These are phyloP conservation scores for Loxodonta africana DNA, from an alignment of 2,113 vertebrate species.

Conservation along the genomic window DNA sequence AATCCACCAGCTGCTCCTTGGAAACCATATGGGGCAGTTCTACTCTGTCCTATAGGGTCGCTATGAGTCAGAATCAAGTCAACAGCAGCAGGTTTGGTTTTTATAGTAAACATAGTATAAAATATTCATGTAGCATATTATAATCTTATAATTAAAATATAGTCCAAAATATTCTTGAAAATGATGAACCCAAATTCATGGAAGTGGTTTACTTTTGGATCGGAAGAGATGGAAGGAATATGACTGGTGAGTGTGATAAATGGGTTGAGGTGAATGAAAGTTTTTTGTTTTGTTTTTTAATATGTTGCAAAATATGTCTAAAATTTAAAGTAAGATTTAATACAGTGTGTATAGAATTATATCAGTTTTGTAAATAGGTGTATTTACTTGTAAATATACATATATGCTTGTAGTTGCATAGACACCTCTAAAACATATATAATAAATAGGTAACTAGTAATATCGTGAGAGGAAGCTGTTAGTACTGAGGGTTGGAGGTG, in stretches of 20 bases:
- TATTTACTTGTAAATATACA: background rate
- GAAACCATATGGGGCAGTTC: no score
- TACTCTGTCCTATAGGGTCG: no score
- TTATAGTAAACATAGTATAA: no score
- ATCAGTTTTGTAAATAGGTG: background rate
- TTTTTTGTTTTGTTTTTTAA: background rate
- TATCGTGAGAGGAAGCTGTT: background rate
- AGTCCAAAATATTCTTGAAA: constrained; percentile 47
- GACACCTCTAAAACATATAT: background rate
- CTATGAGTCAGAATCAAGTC: no score
- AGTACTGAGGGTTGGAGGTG: background rate
- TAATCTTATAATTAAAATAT: no score
- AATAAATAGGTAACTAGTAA: background rate
- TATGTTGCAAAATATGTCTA: background rate
- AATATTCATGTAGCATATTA: no score
- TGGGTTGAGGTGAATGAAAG: background rate
- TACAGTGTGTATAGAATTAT: background rate
- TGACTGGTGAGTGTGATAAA: background rate
- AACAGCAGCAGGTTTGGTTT: no score
- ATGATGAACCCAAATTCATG: background rate
- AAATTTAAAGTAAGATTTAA: constrained; percentile 21
- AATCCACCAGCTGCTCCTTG: no score
- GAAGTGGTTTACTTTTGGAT: background rate
- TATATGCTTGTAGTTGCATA: background rate
- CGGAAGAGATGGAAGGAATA: background rate